These are phyloP conservation scores for Cheumatopsyche charites DNA, from an alignment of 1,140 invertebrate genomes.

Conservation along the genomic window DNA sequence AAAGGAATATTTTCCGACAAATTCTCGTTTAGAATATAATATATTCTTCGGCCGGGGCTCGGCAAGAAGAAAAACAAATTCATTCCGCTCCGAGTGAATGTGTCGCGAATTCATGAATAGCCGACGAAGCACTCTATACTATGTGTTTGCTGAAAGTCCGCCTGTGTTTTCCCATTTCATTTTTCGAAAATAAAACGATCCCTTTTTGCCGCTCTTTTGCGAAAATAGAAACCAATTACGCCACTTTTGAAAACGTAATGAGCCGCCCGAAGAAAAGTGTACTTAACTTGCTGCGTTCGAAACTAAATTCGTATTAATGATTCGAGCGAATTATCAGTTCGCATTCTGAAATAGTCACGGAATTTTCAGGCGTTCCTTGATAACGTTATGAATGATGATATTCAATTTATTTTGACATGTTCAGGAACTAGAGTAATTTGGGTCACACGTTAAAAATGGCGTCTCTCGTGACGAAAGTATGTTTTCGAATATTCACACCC, in stretches of 20 bases:
- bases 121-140: conserved; percentile 23
- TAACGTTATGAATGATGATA: conserved; percentile 22
- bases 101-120: conserved; percentile 40
- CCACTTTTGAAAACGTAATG: conserved; percentile 30
- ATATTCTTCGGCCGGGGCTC: conserved; percentile 12
- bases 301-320: no score
- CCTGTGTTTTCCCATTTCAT: neutral
- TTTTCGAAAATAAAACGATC: conserved; percentile 17
- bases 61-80: conserved; percentile 31
- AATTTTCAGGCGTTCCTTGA: conserved; percentile 8
- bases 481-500: neutral
- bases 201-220: conserved; percentile 20
- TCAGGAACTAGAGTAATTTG: conserved; percentile 20
- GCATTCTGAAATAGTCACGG: neutral
- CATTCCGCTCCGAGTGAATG: conserved; percentile 31
- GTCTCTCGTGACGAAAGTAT: conserved; percentile 22
- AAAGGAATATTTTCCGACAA: conserved; percentile 23
- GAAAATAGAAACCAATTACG: conserved; percentile 35
- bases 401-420: conserved; percentile 24
- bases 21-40: conserved; percentile 28
- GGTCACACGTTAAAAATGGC: conserved; percentile 24
- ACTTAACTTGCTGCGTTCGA: no score
- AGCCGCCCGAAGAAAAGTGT: neutral
- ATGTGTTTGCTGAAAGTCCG: neutral
- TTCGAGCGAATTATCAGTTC: no score